These are phyloP conservation scores for Drosophila lutescens DNA, from an alignment of 2,888 invertebrate species.

Conservation along the genomic window DNA sequence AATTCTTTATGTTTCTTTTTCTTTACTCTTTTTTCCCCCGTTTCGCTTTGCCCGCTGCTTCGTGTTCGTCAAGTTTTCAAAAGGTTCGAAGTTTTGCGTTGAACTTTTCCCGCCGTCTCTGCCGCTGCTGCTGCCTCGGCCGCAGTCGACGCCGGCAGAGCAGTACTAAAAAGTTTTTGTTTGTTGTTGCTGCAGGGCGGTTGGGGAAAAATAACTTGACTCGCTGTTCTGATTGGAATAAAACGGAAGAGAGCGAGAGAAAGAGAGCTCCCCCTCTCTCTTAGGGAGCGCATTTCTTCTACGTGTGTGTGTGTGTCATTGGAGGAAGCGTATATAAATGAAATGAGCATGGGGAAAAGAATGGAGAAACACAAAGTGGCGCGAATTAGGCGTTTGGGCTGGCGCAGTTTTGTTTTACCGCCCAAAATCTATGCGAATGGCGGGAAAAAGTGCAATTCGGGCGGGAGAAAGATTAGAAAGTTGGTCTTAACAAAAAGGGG, in stretches of 20 bases:
- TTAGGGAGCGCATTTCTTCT: constrained; percentile 48
- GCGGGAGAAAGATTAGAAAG: constrained; percentile 50
- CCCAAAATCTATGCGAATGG: constrained; percentile 74
- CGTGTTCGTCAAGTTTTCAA: constrained; percentile 72
- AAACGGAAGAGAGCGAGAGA: constrained; percentile 65
- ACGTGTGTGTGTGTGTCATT: constrained; percentile 45
- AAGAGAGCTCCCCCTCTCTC: constrained; percentile 18
- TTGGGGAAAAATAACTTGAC: constrained; percentile 63
- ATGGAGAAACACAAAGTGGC: constrained; percentile 69
- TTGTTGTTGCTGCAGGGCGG: constrained; percentile 57
- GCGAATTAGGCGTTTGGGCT: constrained; percentile 77
- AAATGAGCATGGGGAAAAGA: constrained; percentile 48
- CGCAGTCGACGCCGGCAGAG: constrained; percentile 22
- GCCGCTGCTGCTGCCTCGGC: constrained; percentile 44
- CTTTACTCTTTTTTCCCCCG: constrained; percentile 23
- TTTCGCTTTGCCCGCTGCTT: constrained; percentile 49
- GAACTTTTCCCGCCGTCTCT: constrained; percentile 68
- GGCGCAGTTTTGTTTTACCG: constrained; percentile 77
- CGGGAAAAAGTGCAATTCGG: constrained; percentile 74
- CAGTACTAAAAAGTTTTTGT: constrained; percentile 48
- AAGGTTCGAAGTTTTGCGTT: constrained; percentile 61
- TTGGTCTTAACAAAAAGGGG: not conserved
- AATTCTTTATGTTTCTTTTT: constrained; percentile 38
- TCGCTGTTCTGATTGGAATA: constrained; percentile 71
- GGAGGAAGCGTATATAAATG: constrained; percentile 42